A percentile compares a stretch with the other conserved stretches of the same genome.
These are phyloP conservation scores for Brachypterus glaber DNA, from an alignment of 2,888 invertebrate genomes.

Conservation along the genomic window DNA sequence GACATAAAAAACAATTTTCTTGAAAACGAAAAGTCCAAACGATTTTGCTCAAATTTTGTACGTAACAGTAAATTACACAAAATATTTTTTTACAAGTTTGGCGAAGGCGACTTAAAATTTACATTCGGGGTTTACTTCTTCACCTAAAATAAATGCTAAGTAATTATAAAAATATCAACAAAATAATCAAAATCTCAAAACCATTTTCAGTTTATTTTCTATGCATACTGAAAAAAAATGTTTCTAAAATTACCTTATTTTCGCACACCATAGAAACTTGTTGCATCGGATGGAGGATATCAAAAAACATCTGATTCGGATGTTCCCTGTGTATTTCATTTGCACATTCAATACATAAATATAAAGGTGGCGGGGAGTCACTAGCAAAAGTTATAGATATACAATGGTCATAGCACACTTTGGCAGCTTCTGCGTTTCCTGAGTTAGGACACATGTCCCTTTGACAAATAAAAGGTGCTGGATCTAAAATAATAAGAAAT, in stretches of 20 bases:
- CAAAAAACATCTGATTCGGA: slow-evolving; percentile 75
- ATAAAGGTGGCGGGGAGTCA: slow-evolving; percentile 87
- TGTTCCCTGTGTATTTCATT: slow-evolving; percentile 84
- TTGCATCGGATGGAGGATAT: slow-evolving; percentile 85
- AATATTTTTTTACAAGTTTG: too few species aligned
- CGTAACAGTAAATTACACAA: too few species aligned
- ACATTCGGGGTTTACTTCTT: too few species aligned
- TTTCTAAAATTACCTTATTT: slow-evolving; percentile 85
- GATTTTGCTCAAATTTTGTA: too few species aligned
- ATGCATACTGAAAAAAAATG: too few species aligned
- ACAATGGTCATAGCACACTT: slow-evolving; percentile 91
- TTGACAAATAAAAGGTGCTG: slow-evolving; percentile 78
- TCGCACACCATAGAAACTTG: slow-evolving; percentile 93
- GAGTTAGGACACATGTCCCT: slow-evolving; percentile 85
- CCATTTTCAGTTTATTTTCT: too few species aligned
- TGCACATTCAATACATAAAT: slow-evolving; percentile 92
- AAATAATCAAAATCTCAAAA: too few species aligned
- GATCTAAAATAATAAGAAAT: slow-evolving; percentile 41
- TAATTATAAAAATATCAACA: too few species aligned
- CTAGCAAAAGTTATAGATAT: slow-evolving; percentile 79
- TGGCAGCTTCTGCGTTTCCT: slow-evolving; percentile 76
- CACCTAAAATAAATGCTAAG: too few species aligned
- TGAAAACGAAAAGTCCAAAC: too few species aligned
- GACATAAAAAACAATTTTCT: too few species aligned
- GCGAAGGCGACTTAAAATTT: too few species aligned